Evolutionary conservation across 2,797 vertebrate species (phyloP).

Genomic region (Buceros bicornis): DNA sequence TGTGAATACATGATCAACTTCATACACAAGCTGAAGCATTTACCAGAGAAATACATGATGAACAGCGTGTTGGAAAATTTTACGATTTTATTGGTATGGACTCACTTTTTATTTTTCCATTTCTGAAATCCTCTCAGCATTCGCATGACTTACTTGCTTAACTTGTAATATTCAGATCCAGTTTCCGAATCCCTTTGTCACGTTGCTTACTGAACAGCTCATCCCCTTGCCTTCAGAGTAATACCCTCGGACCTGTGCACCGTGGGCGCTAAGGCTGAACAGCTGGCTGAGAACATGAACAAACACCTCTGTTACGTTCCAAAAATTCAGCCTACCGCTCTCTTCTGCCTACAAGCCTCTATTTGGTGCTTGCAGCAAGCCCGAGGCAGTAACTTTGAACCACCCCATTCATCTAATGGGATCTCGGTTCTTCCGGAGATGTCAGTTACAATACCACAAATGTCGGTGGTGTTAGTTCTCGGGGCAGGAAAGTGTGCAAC

Average conservation of each 20-base stretch:
- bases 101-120: not conserved
- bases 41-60: conserved; percentile 99
- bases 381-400: conserved; percentile 28
- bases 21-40: conserved; percentile 99
- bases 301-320: not conserved
- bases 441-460: not conserved
- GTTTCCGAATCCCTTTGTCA: not conserved
- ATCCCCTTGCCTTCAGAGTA: not conserved
- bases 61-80: conserved; percentile 99
- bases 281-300: not conserved
- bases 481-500: not conserved
- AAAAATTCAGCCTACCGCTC: not conserved
- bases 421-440: not conserved
- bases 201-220: not conserved
- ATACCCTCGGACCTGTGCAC: not conserved
- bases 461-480: not conserved
- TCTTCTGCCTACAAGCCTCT: not conserved
- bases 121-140: not conserved
- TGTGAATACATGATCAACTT: conserved; percentile 99
- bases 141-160: not conserved
- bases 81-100: conserved; percentile 96
- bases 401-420: not conserved
- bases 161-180: not conserved
- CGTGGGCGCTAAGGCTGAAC: not conserved
- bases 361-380: not conserved